Base-by-base conservation (phyloP, 2,888 invertebrate genomes). In the Chrysotoxum bicinctum region DNA sequence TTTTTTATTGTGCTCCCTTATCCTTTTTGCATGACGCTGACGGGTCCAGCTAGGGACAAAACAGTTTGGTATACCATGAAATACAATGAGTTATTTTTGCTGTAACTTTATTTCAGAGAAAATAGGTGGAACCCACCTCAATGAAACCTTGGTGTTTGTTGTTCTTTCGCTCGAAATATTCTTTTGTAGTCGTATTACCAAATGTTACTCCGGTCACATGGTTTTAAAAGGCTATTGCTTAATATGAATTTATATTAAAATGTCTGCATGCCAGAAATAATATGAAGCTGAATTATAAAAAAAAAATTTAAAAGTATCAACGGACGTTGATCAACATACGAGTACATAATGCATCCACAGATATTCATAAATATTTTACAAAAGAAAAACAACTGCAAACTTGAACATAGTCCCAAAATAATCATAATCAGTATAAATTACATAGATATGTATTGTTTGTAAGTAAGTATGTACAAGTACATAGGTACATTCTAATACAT, bases 1-100 rank as follows among this genome's bases (percentile, higher is more conserved):
- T n/a, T 62, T 30, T 62, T 26, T 5, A 40, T 62, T 62, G 35
- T 58, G 6, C 37, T 32, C 14, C 32, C 3, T 62, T 19, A 40
- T 40, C 58, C 21, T 60, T 56, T 40, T 60, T 40, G 23, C 40
- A 40, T 62, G 37, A 43, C 26, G 37, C 26, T 62, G 60, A 62
- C 26, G 40, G 40, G 26, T 40, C 1, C 16, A 16, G 10, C 40
- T 26, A 16, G 43, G 62, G 62, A 62, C 62, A 43, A 62, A 43
- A 19, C 62, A 43, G n/a, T 26, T 62, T 30, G 62, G 30, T 62
- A 30, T 12, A 62, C 12, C 30, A 10, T 19, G 30, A 54, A 54
- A 32, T 54, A 16, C 54, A 54, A 30, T 14, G 58, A 7, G 35
- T 58, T 19, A 58, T 35, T 58, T 21, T 58, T 14, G 14, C 23